Base-by-base conservation (phyloP, 2,797 vertebrate genomes). In the Lutjanus campechanus region DNA sequence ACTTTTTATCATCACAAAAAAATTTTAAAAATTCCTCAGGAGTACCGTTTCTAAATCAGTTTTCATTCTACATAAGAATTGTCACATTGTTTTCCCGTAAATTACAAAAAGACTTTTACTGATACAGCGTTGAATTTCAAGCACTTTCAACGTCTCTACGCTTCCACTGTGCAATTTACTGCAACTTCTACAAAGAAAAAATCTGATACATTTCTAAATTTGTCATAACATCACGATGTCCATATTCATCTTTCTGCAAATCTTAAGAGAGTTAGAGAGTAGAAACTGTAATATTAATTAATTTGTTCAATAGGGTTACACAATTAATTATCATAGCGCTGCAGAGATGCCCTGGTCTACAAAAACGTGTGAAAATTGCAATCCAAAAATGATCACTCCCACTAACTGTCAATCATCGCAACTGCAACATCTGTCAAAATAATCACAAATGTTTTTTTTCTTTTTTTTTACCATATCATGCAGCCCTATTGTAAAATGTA, bases 1-100 rank as follows among this genome's bases (percentile, higher is more conserved):
- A 69, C 8, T 69, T 60, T 65, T 69, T 51, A 63, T 61, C 8
- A 40, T 51, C 4, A 55, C 50, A 84, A 0, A 77, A 43, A 61
- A 69, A n/a, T n/a, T 25, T 56, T 40, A 17, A 8, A 8, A 5
- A 4, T 22, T 47, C 1, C 61, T 11, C 22, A 29, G 8, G 6
- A 55, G 22, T 1, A 1, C 0, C 0, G 0, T 73, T 16, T 49
- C 7, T n/a, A 25, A 65, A 60, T 64, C 7, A 54, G 11, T 44
- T 12, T 76, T 53, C 2, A 16, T 17, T 47, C 47, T 54, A 17
- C 29, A 49, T 7, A 20, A 3, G 2, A 15, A 61, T 7, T 5
- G 20, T 59, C 16, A 17, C 11, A 59, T 8, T 22, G 19, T 20
- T 64, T 63, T 64, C 47, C 22, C 41, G n/a, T 20, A 58, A 70